Evolutionary conservation across 2,888 invertebrate genomes (phyloP).

Genomic region (Alentia gelatinosa): DNA sequence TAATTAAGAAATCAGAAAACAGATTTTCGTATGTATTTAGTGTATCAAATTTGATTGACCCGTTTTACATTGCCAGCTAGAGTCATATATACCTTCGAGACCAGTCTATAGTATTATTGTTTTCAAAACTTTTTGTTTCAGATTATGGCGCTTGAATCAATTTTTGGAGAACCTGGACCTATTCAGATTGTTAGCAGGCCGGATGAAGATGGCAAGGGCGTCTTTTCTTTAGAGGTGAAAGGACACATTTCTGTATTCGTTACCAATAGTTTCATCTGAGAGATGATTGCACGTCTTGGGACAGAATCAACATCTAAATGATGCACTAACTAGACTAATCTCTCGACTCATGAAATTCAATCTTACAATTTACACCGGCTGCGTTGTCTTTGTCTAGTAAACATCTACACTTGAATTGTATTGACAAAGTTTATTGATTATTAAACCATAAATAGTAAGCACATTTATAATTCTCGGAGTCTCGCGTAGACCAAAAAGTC

Average conservation of each 20-base stretch:
- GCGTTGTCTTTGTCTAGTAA: too few species aligned
- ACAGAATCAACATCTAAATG: background rate
- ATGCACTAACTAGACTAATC: too few species aligned
- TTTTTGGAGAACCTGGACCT: background rate
- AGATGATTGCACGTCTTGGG: background rate
- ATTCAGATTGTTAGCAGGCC: background rate
- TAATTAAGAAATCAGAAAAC: background rate
- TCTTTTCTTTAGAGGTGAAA: background rate
- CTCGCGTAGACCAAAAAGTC: background rate
- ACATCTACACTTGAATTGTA: background rate
- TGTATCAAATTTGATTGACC: background rate
- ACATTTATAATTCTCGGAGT: background rate
- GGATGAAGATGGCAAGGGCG: background rate
- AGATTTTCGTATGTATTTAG: background rate
- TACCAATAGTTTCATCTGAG: background rate
- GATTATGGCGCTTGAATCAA: slow-evolving; percentile 14
- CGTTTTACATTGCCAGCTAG: background rate
- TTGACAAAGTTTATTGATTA: background rate
- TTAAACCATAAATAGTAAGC: background rate
- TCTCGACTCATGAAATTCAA: too few species aligned
- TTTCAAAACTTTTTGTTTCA: background rate
- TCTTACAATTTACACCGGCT: too few species aligned
- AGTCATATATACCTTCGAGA: too few species aligned
- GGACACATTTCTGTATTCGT: background rate
- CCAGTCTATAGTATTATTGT: background rate